Base-by-base conservation (phyloP, 1,140 invertebrate genomes). In the Drosophila subpulchrella region DNA sequence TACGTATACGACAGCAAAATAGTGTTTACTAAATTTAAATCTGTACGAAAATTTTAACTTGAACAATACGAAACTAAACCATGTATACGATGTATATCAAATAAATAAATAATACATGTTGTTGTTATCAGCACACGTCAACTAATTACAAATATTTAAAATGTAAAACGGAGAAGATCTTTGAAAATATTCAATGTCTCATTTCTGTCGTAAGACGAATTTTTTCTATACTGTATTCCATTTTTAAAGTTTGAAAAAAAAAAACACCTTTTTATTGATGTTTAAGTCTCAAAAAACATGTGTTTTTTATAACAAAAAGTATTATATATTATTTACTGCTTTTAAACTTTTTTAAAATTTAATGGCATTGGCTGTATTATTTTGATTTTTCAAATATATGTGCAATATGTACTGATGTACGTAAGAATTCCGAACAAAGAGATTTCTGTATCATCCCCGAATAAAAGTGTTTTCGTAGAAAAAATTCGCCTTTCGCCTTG, bases 11-110 rank as follows among this genome's bases (percentile, higher is more conserved):
- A 62, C 36, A 51, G 48, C 48, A 51, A 51, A 51, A 51, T 51
- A 62, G 58, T 62, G 60, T 60, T 62, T 62, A 62, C 38, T 62
- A 24, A 51, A 51, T 51, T 51, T 51, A 62, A 62, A 59, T 15
- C 60, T 59, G 59, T 62, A 62, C 58, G 59, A 59, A 59, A 62
- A 41, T 62, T 57, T 17, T 32, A 62, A 62, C 59, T 62, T 58
- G 59, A 62, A 62, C 36, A 42, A 32, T 63, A 63, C 30, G 60
- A 63, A 63, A 63, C 59, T 63, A 53, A 53, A 53, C 50, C 50
- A 53, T 53, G 50, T 63, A 63, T 60, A 57, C 60, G 3, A 63
- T 63, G 60, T 63, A 63, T 63, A 63, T 53, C 50, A 36, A 34
- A 53, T 53, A 36, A 53, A 51, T 51, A 53, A 53, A 53, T 36